Evolutionary conservation across 2,797 vertebrate genomes (phyloP).

Genomic region (Cirrhinus mrigala): DNA sequence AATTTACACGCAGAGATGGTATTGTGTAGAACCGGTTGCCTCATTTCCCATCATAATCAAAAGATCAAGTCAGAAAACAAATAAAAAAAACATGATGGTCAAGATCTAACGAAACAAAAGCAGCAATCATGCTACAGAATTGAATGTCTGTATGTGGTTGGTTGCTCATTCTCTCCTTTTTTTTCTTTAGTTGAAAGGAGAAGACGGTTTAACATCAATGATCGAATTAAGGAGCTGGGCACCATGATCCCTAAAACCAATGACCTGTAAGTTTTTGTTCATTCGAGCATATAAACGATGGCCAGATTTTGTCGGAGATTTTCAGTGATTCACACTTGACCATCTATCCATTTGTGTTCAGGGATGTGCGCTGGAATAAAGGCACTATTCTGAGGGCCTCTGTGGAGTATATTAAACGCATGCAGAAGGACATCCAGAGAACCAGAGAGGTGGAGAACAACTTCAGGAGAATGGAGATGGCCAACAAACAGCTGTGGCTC

Average conservation of each 20-base stretch:
- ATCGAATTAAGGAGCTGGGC: conserved; percentile 97
- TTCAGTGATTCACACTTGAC: background rate
- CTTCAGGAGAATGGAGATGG: conserved; percentile 93
- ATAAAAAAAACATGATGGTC: conserved; percentile 2
- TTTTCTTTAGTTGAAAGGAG: conserved; percentile 88
- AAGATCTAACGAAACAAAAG: background rate
- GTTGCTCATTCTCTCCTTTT: background rate
- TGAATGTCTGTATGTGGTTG: background rate
- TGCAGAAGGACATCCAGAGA: conserved; percentile 95
- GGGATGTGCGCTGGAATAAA: conserved; percentile 98
- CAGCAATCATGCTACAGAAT: background rate
- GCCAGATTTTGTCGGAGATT: background rate
- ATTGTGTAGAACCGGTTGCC: background rate
- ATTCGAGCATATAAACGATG: background rate
- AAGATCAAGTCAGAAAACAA: conserved; percentile 12
- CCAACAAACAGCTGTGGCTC: conserved; percentile 94
- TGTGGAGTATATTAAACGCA: conserved; percentile 96
- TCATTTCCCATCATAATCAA: conserved; percentile 1
- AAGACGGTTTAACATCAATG: conserved; percentile 97
- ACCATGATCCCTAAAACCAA: conserved; percentile 98
- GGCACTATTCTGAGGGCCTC: conserved; percentile 96
- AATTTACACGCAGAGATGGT: background rate
- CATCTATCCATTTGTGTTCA: conserved; percentile 60
- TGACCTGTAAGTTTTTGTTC: conserved; percentile 86
- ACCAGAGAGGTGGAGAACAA: conserved; percentile 93